Percentiles rank a stretch among this genome's conserved stretches.
Conservation (phyloP, 2,113 vertebrate species). For the Micronycteris hirsuta region DNA sequence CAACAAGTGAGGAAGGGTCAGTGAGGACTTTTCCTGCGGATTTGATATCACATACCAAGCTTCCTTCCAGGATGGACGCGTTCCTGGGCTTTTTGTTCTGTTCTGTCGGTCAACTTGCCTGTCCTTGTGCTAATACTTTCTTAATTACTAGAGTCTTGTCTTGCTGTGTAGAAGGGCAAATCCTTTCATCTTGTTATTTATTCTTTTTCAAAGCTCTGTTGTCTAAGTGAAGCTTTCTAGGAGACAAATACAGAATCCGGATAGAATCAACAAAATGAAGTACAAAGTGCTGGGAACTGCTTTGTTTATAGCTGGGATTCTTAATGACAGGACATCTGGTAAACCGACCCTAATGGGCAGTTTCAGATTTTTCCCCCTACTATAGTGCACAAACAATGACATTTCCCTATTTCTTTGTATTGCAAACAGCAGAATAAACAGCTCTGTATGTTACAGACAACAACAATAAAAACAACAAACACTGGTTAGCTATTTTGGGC, state of each 20-base stretch:
- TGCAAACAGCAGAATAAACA: slow-evolving; percentile 54
- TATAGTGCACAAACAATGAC: slow-evolving; percentile 48
- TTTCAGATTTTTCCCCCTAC: background rate
- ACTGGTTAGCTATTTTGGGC: slow-evolving; percentile 44
- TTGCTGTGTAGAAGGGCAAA: background rate
- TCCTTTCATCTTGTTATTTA: slow-evolving; percentile 24
- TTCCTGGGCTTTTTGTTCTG: slow-evolving; percentile 4
- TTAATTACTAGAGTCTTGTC: slow-evolving; percentile 27
- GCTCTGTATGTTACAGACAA: slow-evolving; percentile 43
- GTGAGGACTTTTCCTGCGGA: background rate
- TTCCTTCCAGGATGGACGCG: background rate
- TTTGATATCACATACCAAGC: background rate
- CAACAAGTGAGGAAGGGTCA: background rate
- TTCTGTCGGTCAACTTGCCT: background rate
- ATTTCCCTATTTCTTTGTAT: slow-evolving; percentile 61
- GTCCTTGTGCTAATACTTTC: background rate
- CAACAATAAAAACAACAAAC: slow-evolving; percentile 48
- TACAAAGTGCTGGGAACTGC: slow-evolving; percentile 10
- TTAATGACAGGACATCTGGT: slow-evolving; percentile 56
- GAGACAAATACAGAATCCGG: slow-evolving; percentile 30
- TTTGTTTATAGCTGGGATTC: slow-evolving; percentile 36
- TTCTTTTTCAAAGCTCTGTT: slow-evolving; percentile 40
- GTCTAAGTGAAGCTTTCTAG: slow-evolving; percentile 46
- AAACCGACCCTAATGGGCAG: slow-evolving; percentile 21
- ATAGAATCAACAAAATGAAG: slow-evolving; percentile 34